Evolutionary conservation across 2,888 invertebrate species (phyloP).

Genomic region (Adelognathus sp.): DNA sequence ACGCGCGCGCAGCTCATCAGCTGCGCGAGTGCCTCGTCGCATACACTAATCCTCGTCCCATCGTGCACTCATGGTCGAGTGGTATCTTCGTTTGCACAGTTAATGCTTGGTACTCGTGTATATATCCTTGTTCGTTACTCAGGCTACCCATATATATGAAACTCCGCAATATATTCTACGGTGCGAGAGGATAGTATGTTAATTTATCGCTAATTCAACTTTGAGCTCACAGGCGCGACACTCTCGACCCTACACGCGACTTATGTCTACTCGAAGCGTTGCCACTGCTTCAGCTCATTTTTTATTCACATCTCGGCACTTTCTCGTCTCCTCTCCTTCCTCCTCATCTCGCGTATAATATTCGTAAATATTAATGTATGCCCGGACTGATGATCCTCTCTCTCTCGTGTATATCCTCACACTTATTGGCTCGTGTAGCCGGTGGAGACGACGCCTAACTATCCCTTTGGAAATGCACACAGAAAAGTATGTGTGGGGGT

Average conservation of each 20-base stretch:
- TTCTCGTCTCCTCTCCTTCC: conserved; percentile 17
- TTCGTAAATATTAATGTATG: conserved; percentile 35
- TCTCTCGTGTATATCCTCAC: conserved; percentile 24
- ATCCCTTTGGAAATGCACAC: conserved; percentile 24
- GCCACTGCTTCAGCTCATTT: not conserved
- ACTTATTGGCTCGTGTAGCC: conserved; percentile 3
- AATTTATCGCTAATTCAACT: conserved; percentile 63
- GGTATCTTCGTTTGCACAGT: conserved; percentile 74
- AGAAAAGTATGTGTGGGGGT: conserved; percentile 12
- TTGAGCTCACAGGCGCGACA: conserved; percentile 25
- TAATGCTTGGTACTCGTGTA: conserved; percentile 73
- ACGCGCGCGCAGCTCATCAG: conserved; percentile 35
- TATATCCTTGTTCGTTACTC: conserved; percentile 40
- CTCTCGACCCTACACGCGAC: conserved; percentile 47
- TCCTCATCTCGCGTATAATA: not conserved
- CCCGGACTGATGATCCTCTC: conserved; percentile 24
- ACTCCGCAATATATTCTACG: conserved; percentile 29
- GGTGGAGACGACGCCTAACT: conserved; percentile 11
- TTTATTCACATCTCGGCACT: not conserved
- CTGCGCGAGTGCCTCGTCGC: not conserved
- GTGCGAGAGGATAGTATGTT: conserved; percentile 52
- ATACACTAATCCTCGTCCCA: conserved; percentile 72
- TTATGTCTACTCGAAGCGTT: conserved; percentile 10
- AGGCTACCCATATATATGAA: conserved; percentile 32
- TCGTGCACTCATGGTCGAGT: conserved; percentile 67